Conservation (phyloP, 2,888 invertebrate species). For the Sialis lutaria region DNA sequence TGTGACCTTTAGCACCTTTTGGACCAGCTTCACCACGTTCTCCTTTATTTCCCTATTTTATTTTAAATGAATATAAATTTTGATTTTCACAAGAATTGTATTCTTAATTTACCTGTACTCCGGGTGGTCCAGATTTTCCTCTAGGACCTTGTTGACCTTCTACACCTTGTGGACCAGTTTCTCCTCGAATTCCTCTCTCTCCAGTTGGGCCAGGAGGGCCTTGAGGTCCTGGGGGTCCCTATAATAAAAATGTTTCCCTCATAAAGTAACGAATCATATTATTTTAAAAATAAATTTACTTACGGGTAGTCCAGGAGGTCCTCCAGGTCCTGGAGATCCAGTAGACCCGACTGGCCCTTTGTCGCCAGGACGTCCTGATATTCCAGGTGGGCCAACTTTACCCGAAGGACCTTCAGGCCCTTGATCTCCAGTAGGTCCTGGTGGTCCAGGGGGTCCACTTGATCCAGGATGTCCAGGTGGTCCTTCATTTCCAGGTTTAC, state of each 20-base stretch:
- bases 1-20: slow-evolving; percentile 64
- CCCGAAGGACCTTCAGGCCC: slow-evolving; percentile 45
- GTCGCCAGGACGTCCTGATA: slow-evolving; percentile 56
- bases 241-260: slow-evolving; percentile 7
- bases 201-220: slow-evolving; percentile 54
- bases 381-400: slow-evolving; percentile 52
- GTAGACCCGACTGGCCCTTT: slow-evolving; percentile 51
- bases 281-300: slow-evolving; percentile 11
- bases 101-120: slow-evolving; percentile 25
- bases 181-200: slow-evolving; percentile 53
- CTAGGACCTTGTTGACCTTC: slow-evolving; percentile 60
- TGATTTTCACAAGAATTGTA: no score
- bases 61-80: no score
- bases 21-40: slow-evolving; percentile 38
- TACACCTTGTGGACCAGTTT: slow-evolving; percentile 54
- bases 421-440: slow-evolving; percentile 39
- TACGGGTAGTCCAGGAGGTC: slow-evolving; percentile 40
- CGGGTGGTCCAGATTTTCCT: slow-evolving; percentile 62
- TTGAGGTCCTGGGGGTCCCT: slow-evolving; percentile 48
- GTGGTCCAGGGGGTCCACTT: slow-evolving; percentile 46
- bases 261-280: neutral
- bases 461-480: slow-evolving; percentile 48
- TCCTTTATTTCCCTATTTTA: slow-evolving; percentile 43
- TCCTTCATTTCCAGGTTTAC: slow-evolving; percentile 57
- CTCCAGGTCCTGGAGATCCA: slow-evolving; percentile 33